phyloP scores from a whole-genome alignment of 2,113 vertebrate genomes.

The Indri indri region DNA sequence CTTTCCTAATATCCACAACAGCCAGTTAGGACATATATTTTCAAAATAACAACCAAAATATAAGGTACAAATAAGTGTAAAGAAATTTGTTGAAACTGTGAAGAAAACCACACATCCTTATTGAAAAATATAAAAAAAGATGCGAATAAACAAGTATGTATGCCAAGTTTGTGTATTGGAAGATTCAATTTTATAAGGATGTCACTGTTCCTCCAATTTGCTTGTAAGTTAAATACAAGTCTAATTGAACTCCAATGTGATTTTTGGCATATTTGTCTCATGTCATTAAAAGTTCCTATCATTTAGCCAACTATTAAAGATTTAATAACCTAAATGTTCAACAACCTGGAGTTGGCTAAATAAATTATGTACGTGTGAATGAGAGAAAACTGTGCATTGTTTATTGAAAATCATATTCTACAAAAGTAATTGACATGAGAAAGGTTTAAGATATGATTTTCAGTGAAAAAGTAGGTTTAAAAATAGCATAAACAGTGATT shows the following conservation, averaged over 20 bases:
- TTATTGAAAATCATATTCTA: conserved; percentile 22
- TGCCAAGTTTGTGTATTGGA: neutral
- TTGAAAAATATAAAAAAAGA: conserved; percentile 2
- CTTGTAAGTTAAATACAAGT: conserved; percentile 28
- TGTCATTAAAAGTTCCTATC: neutral
- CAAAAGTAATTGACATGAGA: neutral
- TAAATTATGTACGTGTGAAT: neutral
- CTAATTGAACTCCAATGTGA: conserved; percentile 6
- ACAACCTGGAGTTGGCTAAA: neutral
- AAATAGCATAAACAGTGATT: neutral
- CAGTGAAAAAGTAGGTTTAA: neutral
- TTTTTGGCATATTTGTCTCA: neutral
- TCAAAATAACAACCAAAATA: conserved; percentile 52
- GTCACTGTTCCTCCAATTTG: neutral
- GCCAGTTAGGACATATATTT: conserved; percentile 46
- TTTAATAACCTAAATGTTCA: conserved; percentile 4
- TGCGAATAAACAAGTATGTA: neutral
- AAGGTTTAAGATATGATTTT: neutral
- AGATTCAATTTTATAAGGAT: neutral
- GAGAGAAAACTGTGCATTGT: neutral
- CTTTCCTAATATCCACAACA: conserved; percentile 48
- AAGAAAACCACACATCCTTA: conserved; percentile 20
- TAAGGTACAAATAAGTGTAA: conserved; percentile 51
- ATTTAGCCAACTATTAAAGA: neutral
- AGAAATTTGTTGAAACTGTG: conserved; percentile 51